phyloP scores from a whole-genome alignment of 2,797 vertebrate genomes.

The Coluber constrictor region DNA sequence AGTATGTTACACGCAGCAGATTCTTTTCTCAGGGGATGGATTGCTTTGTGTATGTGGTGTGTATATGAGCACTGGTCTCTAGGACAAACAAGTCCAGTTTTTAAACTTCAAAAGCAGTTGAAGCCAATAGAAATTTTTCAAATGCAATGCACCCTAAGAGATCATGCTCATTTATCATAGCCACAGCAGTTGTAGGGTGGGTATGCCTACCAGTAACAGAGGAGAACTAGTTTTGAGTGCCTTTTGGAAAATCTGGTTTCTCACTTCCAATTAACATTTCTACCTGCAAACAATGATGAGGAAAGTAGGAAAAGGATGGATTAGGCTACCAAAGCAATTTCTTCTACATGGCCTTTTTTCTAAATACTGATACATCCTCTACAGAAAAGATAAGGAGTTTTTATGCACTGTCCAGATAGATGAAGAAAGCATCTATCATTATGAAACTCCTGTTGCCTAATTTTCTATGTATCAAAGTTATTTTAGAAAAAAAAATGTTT shows the following conservation, averaged over 20 bases:
- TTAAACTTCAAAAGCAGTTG: not conserved
- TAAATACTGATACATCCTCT: not conserved
- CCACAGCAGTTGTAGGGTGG: not conserved
- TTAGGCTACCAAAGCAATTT: not conserved
- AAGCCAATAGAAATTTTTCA: not conserved
- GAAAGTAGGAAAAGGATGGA: not conserved
- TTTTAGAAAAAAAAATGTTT: not conserved
- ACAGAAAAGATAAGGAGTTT: not conserved
- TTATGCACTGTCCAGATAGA: not conserved
- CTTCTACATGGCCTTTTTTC: not conserved
- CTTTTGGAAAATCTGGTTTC: not conserved
- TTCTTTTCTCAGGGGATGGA: not conserved
- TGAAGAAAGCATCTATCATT: not conserved
- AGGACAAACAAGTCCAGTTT: not conserved
- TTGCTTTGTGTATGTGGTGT: accelerated
- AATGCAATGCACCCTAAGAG: not conserved
- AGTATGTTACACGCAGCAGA: accelerated
- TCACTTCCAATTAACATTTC: not conserved
- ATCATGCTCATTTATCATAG: not conserved
- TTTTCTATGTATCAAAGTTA: not conserved
- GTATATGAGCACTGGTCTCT: not conserved
- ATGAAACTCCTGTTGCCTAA: not conserved
- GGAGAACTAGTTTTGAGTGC: not conserved
- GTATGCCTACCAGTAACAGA: not conserved
- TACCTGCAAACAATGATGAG: not conserved